A percentile compares a stretch with the other conserved stretches of the same genome.
Conservation (phyloP, 2,888 invertebrate genomes). For the Imbricaverruca yamaguchii region DNA sequence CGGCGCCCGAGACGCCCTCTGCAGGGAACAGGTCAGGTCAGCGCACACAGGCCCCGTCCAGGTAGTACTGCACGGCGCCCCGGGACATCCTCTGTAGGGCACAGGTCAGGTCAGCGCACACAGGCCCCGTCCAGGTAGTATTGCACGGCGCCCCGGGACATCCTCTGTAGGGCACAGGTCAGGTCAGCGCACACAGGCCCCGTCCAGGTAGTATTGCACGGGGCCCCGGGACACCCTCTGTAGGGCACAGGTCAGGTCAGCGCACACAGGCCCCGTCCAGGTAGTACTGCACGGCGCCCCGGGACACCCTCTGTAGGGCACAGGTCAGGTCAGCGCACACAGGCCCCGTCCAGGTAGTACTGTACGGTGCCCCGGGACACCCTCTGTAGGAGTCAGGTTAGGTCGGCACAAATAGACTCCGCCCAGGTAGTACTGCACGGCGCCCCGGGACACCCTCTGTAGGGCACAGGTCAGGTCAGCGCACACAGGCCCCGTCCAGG, state of each 20-base stretch:
- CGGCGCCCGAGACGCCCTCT: constrained; percentile 17
- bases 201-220: background rate
- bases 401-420: background rate
- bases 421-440: background rate
- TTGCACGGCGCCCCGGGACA: background rate
- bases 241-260: constrained; percentile 21
- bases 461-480: background rate
- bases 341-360: constrained; percentile 13
- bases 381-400: constrained; percentile 26
- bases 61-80: background rate
- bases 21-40: constrained; percentile 22
- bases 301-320: constrained; percentile 26
- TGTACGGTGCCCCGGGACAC: background rate
- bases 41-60: background rate
- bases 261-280: background rate
- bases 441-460: constrained; percentile 24
- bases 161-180: constrained; percentile 26
- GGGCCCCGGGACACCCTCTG: constrained; percentile 21
- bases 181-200: background rate
- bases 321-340: no score
- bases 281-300: background rate
- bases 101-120: no score
- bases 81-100: constrained; percentile 26
- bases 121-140: constrained; percentile 14
- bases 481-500: constrained; percentile 1